Conservation (phyloP, 2,888 invertebrate genomes). For the Melipona beecheii region DNA sequence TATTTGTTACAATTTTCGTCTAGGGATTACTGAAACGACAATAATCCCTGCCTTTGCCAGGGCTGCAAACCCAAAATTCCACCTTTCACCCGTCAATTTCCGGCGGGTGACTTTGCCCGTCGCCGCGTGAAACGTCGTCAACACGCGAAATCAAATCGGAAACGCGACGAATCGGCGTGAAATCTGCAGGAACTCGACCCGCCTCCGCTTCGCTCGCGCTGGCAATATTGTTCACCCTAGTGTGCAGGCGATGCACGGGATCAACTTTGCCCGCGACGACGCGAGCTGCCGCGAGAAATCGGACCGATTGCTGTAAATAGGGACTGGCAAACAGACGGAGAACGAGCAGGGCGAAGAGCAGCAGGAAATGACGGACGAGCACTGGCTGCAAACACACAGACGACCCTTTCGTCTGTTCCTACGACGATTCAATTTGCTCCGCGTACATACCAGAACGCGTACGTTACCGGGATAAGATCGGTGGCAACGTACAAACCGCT, state of each 20-base stretch:
- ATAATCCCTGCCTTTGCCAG: background rate
- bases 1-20: background rate
- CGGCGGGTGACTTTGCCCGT: background rate
- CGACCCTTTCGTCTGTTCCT: conserved; percentile 27
- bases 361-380: conserved; percentile 29
- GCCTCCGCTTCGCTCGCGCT: background rate
- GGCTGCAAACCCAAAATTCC: background rate
- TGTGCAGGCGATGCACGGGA: conserved; percentile 35
- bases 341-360: conserved; percentile 16
- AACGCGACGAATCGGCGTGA: conserved; percentile 2
- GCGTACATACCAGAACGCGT: background rate
- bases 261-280: conserved; percentile 22
- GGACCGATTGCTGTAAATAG: conserved; percentile 49
- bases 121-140: background rate
- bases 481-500: conserved; percentile 34
- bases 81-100: background rate
- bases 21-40: background rate
- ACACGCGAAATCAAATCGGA: conserved; percentile 11
- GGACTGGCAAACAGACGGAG: conserved; percentile 41
- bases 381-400: conserved; percentile 42
- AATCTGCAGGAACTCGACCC: background rate
- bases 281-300: conserved; percentile 34
- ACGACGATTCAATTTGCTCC: conserved; percentile 54
- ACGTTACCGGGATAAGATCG: conserved; percentile 20
- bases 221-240: conserved; percentile 20